Evolutionary conservation across 2,888 invertebrate species (phyloP).

Genomic region (Scaptomyza caliginosa): DNA sequence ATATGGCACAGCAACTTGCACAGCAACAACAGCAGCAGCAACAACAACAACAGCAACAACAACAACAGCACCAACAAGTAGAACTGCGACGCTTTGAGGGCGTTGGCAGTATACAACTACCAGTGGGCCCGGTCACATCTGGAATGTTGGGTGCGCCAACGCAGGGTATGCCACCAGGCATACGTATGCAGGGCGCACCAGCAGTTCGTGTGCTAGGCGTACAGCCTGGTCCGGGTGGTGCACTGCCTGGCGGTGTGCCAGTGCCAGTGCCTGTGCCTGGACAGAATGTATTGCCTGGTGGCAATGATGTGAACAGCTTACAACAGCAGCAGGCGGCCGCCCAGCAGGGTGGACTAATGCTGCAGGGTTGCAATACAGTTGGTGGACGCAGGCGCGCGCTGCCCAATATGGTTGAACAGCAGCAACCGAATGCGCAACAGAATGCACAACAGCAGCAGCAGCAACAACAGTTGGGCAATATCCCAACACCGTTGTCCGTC

Average conservation of each 20-base stretch:
- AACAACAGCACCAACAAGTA: slow-evolving; percentile 74
- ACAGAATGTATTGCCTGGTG: slow-evolving; percentile 47
- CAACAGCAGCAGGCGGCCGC: slow-evolving; percentile 59
- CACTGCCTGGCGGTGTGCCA: slow-evolving; percentile 46
- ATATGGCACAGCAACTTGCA: slow-evolving; percentile 75
- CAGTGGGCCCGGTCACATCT: slow-evolving; percentile 54
- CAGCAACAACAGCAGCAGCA: slow-evolving; percentile 47
- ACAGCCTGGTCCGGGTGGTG: slow-evolving; percentile 62
- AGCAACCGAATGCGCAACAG: slow-evolving; percentile 59
- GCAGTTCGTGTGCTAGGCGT: slow-evolving; percentile 74
- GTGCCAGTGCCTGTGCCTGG: slow-evolving; percentile 41
- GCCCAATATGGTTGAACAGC: slow-evolving; percentile 65
- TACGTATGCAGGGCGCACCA: slow-evolving; percentile 82
- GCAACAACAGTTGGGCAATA: slow-evolving; percentile 81
- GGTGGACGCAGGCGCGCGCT: slow-evolving; percentile 69
- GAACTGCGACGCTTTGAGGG: slow-evolving; percentile 82
- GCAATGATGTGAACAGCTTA: slow-evolving; percentile 64
- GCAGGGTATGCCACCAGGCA: slow-evolving; percentile 79
- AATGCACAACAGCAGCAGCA: slow-evolving; percentile 35
- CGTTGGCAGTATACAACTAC: slow-evolving; percentile 55
- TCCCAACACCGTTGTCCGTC: slow-evolving; percentile 83
- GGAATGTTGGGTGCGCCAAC: slow-evolving; percentile 51
- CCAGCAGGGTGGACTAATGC: slow-evolving; percentile 55
- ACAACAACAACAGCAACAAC: slow-evolving; percentile 35
- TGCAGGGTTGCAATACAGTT: slow-evolving; percentile 66